These are phyloP conservation scores for Sciaenops ocellatus DNA, from an alignment of 2,797 vertebrate genomes.

Conservation along the genomic window DNA sequence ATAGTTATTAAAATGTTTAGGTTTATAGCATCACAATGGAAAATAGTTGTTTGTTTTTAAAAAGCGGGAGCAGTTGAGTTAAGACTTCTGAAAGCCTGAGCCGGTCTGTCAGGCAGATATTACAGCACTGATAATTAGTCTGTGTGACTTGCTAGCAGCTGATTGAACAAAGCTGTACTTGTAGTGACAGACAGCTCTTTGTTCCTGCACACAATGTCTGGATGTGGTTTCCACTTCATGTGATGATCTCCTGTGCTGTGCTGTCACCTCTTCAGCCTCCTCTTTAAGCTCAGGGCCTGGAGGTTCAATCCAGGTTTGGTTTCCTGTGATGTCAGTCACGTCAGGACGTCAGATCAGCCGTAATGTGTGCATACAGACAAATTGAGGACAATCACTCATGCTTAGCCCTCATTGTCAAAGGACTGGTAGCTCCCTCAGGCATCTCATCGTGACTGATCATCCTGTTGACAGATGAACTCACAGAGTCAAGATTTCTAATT, in stretches of 20 bases:
- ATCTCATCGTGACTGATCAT: slow-evolving; percentile 40
- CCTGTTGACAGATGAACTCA: slow-evolving; percentile 44
- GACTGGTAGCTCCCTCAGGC: slow-evolving; percentile 15
- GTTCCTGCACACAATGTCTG: slow-evolving; percentile 34
- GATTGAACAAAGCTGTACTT: slow-evolving; percentile 51
- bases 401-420: slow-evolving; percentile 31
- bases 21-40: neutral
- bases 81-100: slow-evolving; percentile 16
- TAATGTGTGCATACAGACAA: slow-evolving; percentile 29
- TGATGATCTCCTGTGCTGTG: slow-evolving; percentile 25
- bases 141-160: slow-evolving; percentile 59
- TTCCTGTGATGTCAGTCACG: slow-evolving; percentile 23
- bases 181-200: slow-evolving; percentile 50
- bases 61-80: neutral
- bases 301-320: slow-evolving; percentile 34
- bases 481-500: slow-evolving; percentile 40
- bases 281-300: slow-evolving; percentile 8
- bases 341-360: slow-evolving; percentile 20
- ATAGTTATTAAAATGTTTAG: neutral
- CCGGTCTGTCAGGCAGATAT: slow-evolving; percentile 29
- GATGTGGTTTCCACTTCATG: slow-evolving; percentile 45
- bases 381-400: slow-evolving; percentile 38
- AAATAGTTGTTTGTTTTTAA: neutral
- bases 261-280: slow-evolving; percentile 29
- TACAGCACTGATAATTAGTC: slow-evolving; percentile 57